Evolutionary conservation across 2,888 invertebrate species (phyloP).

Genomic region (Aphodius sticticus): DNA sequence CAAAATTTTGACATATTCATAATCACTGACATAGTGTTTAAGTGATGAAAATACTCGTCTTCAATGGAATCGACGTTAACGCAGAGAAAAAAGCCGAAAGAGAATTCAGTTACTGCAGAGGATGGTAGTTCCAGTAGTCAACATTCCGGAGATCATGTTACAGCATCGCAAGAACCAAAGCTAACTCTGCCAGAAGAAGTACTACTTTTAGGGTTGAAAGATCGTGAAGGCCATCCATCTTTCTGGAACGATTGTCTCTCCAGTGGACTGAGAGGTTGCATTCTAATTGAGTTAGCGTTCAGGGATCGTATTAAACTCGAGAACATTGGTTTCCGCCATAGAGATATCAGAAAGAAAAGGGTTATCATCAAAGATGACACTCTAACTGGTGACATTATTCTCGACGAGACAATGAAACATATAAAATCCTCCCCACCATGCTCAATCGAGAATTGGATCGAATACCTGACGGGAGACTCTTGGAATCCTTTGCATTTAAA

Average conservation of each 20-base stretch:
- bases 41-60: background rate
- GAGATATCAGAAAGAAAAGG: constrained; percentile 83
- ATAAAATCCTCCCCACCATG: constrained; percentile 94
- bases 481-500: constrained; percentile 97
- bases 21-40: background rate
- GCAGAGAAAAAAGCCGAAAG: constrained; percentile 28
- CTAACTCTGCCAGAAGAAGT: constrained; percentile 99
- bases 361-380: constrained; percentile 79
- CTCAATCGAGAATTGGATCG: constrained; percentile 95
- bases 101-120: background rate
- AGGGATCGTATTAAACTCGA: constrained; percentile 92
- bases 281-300: constrained; percentile 90
- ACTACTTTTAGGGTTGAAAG: constrained; percentile 93
- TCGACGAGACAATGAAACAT: constrained; percentile 90
- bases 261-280: constrained; percentile 93
- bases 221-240: constrained; percentile 98
- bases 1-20: background rate
- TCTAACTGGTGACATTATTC: constrained; percentile 91
- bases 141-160: constrained; percentile 63
- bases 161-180: constrained; percentile 77
- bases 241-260: constrained; percentile 99
- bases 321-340: constrained; percentile 89
- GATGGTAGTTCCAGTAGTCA: constrained; percentile 39
- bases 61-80: constrained; percentile 25
- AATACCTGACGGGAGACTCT: constrained; percentile 95